Conservation (phyloP, 2,888 invertebrate species). For the Lagria hirta region DNA sequence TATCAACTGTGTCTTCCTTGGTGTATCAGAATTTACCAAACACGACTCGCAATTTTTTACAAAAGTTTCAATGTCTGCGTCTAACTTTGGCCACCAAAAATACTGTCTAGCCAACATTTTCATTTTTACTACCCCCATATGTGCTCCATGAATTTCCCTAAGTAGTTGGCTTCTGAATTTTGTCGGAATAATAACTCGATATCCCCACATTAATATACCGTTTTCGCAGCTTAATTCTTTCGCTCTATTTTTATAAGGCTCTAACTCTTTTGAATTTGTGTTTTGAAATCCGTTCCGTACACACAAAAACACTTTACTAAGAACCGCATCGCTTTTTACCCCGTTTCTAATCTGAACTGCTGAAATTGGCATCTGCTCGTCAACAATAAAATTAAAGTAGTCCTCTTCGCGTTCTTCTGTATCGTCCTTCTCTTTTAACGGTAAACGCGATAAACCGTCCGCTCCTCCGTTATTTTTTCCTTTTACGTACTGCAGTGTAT, state of each 20-base stretch:
- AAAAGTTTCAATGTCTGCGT: conserved; percentile 22
- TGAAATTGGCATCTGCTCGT: conserved; percentile 15
- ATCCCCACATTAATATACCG: conserved; percentile 19
- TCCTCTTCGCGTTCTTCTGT: conserved; percentile 12
- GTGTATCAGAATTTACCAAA: background rate
- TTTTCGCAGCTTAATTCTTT: conserved; percentile 13
- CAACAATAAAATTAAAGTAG: conserved; percentile 18
- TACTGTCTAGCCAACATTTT: conserved; percentile 18
- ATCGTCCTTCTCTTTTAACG: conserved; percentile 1
- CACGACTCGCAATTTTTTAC: conserved; percentile 18
- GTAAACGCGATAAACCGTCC: conserved; percentile 20
- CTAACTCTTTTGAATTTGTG: conserved; percentile 2
- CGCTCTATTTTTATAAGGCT: conserved; percentile 11
- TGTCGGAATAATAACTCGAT: conserved; percentile 15
- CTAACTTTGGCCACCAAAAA: conserved; percentile 26
- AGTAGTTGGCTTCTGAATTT: conserved; percentile 7
- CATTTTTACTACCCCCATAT: conserved; percentile 22
- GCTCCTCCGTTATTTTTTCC: conserved; percentile 19
- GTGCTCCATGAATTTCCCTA: conserved; percentile 19
- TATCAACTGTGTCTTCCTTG: background rate
- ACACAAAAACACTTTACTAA: background rate
- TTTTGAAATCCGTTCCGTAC: background rate
- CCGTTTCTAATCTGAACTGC: conserved; percentile 2
- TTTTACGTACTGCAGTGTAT: conserved; percentile 21
- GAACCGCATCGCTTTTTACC: conserved; percentile 2